These are phyloP conservation scores for Stomatorhinus walkeri DNA, from an alignment of 2,797 vertebrate species.

Conservation along the genomic window DNA sequence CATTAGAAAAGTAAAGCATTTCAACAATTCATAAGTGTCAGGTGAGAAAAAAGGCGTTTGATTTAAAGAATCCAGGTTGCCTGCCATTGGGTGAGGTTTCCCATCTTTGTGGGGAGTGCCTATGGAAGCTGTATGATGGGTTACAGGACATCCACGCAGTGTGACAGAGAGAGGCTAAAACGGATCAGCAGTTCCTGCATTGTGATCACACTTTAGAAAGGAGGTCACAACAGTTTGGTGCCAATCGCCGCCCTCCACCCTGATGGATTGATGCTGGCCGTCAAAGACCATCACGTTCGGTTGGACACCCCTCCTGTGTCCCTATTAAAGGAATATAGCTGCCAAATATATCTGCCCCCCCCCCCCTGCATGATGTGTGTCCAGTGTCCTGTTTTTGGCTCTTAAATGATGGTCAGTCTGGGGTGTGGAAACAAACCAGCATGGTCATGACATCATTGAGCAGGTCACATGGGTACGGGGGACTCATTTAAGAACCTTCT, in stretches of 20 bases:
- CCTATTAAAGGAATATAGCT: constrained; percentile 10
- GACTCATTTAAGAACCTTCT: not conserved
- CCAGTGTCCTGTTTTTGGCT: not conserved
- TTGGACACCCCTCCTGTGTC: not conserved
- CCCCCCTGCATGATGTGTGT: not conserved
- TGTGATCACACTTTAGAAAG: not conserved
- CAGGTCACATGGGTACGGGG: not conserved
- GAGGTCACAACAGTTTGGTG: not conserved
- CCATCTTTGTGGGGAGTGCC: not conserved
- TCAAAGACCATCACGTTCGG: not conserved
- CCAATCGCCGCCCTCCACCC: not conserved
- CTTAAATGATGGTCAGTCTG: not conserved
- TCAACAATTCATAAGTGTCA: not conserved
- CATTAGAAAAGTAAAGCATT: not conserved
- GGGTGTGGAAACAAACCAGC: not conserved
- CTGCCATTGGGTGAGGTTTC: not conserved
- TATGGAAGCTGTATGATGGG: not conserved
- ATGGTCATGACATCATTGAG: not conserved
- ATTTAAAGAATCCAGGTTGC: not conserved
- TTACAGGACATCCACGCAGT: not conserved
- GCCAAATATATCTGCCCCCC: not conserved
- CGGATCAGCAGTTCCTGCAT: not conserved
- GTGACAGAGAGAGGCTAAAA: not conserved
- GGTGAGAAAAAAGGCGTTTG: not conserved
- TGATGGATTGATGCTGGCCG: not conserved